phyloP scores from a whole-genome alignment of 2,797 vertebrate genomes.

The Brotula barbata region DNA sequence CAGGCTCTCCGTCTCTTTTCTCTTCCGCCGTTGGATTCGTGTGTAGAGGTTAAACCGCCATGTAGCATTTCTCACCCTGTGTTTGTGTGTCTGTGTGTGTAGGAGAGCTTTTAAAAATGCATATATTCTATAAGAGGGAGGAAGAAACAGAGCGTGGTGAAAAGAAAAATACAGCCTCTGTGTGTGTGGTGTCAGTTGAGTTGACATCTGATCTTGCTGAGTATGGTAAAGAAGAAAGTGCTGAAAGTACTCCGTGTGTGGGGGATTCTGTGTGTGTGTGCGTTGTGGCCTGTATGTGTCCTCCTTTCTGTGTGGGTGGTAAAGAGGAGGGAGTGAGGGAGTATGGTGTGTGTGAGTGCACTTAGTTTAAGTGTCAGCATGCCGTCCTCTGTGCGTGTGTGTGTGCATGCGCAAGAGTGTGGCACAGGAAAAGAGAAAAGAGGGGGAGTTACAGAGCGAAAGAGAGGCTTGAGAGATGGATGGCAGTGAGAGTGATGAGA shows the following conservation, averaged over 20 bases:
- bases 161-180: conserved; percentile 69
- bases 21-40: conserved; percentile 11
- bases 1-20: conserved; percentile 4
- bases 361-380: conserved; percentile 73
- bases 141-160: conserved; percentile 70
- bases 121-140: conserved; percentile 72
- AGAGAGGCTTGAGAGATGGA: conserved; percentile 59
- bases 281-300: conserved; percentile 63
- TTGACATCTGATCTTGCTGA: conserved; percentile 77
- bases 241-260: conserved; percentile 63
- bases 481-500: conserved; percentile 35
- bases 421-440: conserved; percentile 38
- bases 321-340: conserved; percentile 65
- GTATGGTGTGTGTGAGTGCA: conserved; percentile 72
- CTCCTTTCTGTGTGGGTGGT: conserved; percentile 76
- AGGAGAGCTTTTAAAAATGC: conserved; percentile 66
- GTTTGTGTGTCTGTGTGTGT: conserved; percentile 31
- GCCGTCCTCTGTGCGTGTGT: conserved; percentile 57
- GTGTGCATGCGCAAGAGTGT: conserved; percentile 36
- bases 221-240: conserved; percentile 72
- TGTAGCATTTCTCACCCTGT: conserved; percentile 17
- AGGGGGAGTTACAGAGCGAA: conserved; percentile 44
- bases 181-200: conserved; percentile 66
- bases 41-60: conserved; percentile 25
- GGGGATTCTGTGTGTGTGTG: conserved; percentile 16